Evolutionary conservation across 2,113 vertebrate genomes (phyloP), one percentile per base, ranked within the genome.

Genomic region (Peromyscus leucopus): DNA sequence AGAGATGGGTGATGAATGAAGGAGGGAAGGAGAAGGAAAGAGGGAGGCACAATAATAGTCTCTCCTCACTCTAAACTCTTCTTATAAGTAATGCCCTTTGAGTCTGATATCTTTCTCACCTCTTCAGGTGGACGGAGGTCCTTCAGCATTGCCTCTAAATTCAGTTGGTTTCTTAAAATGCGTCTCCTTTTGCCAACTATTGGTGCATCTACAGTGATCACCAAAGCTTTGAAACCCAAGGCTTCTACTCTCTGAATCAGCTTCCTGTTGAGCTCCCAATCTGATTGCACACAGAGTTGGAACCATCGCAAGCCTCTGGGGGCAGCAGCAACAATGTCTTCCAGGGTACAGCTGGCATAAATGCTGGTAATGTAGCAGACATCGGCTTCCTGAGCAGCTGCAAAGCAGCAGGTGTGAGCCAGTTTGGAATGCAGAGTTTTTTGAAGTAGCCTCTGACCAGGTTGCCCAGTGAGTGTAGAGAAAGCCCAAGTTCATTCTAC

Each of bases 341-440:
- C 99, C 93, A 99, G 98, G 0, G 99, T 98, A 97, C 99, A 99
- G 93, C 99, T 99, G 96, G 99, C 98, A 91, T 99, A 99, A 0
- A 99, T 99, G 98, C 99, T 99, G 98, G 99, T 98, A 83, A 99
- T 98, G 91, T 99, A 99, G 95, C 99, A 99, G 90, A 98, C 98
- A 95, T 98, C 98, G 33, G 99, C 97, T 0, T 98, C 98, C 96
- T 99, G 99, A 1, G 99, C 99, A 1, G 99, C 99, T 99, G 97
- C 1, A 61, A 72, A 85, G 78, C 61, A 95, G n/a, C 15, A 2
- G 33, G 12, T 31, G 36, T 36, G 39, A 28, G 26, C 89, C 42
- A 42, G 80, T 10, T 19, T 11, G 63, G 57, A 79, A 72, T 13
- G 2, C 21, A 72, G 55, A 39, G 28, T 36, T 36, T 6, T 51